A percentile compares a stretch with the other conserved stretches of the same genome.
phyloP scores from a whole-genome alignment of 2,797 vertebrate genomes.

The Naso thynnoides region DNA sequence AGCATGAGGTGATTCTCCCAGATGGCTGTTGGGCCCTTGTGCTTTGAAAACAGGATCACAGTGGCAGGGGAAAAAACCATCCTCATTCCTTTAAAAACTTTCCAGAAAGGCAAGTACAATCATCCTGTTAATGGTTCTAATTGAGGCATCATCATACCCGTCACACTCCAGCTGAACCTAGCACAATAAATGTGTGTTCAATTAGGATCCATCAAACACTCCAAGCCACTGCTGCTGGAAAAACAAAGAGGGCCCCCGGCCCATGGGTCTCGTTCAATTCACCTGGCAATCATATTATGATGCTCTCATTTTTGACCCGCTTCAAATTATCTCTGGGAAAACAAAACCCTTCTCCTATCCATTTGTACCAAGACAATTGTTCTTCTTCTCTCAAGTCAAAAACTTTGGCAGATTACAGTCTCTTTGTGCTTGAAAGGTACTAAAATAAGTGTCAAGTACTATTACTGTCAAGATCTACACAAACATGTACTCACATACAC shows the following conservation, averaged over 20 bases:
- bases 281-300: constrained; percentile 77
- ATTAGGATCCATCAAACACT: constrained; percentile 77
- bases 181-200: constrained; percentile 81
- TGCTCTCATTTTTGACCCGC: constrained; percentile 73
- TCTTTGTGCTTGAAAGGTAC: constrained; percentile 76
- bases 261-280: constrained; percentile 71
- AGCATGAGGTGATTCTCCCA: constrained; percentile 65
- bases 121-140: constrained; percentile 80
- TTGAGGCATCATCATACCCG: constrained; percentile 76
- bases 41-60: constrained; percentile 60
- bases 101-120: constrained; percentile 73
- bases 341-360: constrained; percentile 67
- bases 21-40: constrained; percentile 58
- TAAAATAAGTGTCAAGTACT: constrained; percentile 79
- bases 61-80: constrained; percentile 18
- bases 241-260: constrained; percentile 73
- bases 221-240: constrained; percentile 70
- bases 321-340: constrained; percentile 80
- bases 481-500: constrained; percentile 38
- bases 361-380: constrained; percentile 70
- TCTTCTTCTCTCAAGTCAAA: constrained; percentile 60
- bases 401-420: constrained; percentile 78
- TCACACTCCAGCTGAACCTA: constrained; percentile 79
- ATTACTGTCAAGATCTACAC: constrained; percentile 76
- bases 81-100: constrained; percentile 57